Conservation (phyloP, 2,113 vertebrate genomes). For the Plestiodon gilberti region DNA sequence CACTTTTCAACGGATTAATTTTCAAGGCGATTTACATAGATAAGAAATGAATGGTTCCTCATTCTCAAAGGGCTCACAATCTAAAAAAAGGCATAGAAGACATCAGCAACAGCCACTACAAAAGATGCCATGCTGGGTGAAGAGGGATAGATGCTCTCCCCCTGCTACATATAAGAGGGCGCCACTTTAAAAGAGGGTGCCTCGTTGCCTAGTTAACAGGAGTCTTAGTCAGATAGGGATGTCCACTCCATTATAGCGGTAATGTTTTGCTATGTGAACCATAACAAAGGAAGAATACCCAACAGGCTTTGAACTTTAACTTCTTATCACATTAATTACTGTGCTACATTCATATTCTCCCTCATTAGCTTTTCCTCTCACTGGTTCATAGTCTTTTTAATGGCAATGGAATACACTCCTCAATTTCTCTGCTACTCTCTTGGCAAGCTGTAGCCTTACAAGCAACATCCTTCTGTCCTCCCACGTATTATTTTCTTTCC, state of each 20-base stretch:
- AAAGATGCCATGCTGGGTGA: too few relatives aligned
- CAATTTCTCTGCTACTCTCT: background rate
- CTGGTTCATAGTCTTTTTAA: background rate
- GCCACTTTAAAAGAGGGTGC: too few relatives aligned
- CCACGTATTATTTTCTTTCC: background rate
- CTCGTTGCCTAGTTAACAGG: too few relatives aligned
- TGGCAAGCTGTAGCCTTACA: background rate
- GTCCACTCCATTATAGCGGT: background rate
- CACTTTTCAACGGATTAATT: too few relatives aligned
- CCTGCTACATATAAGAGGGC: too few relatives aligned
- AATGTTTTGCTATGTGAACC: background rate
- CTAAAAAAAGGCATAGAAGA: too few relatives aligned
- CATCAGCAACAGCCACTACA: too few relatives aligned
- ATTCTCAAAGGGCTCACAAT: too few relatives aligned
- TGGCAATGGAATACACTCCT: background rate
- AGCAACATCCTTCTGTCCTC: background rate
- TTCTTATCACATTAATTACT: background rate
- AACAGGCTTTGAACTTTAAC: background rate
- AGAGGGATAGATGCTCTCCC: too few relatives aligned
- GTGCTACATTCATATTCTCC: background rate
- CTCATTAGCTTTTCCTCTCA: background rate
- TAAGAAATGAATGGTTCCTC: too few relatives aligned
- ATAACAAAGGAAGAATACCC: background rate
- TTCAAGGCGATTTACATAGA: too few relatives aligned
- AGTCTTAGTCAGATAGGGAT: background rate